Evolutionary conservation across 1,140 invertebrate genomes (phyloP).

Genomic region (Nasonia giraulti): DNA sequence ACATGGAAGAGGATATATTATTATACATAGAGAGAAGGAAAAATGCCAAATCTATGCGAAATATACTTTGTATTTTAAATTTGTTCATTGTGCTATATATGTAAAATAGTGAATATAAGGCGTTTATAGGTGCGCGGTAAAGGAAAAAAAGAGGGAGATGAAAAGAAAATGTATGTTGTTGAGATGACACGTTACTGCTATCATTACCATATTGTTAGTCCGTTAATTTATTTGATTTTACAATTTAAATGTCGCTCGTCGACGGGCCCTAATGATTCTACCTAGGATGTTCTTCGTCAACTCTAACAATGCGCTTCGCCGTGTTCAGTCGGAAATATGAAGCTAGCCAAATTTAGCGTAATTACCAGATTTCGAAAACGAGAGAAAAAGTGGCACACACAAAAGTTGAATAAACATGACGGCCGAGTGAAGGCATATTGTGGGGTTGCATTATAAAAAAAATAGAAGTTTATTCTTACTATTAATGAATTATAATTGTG

Average conservation of each 20-base stretch:
- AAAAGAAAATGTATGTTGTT: conserved; percentile 44
- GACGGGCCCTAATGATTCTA: conserved; percentile 15
- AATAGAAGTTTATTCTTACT: conserved; percentile 64
- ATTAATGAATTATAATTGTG: conserved; percentile 61
- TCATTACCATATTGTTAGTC: conserved; percentile 44
- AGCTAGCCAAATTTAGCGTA: conserved; percentile 18
- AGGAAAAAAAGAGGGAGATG: neutral
- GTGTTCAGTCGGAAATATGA: neutral
- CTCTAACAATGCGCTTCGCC: neutral
- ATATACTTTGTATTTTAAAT: conserved; percentile 49
- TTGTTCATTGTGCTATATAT: conserved; percentile 40
- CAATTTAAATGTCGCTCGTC: conserved; percentile 20
- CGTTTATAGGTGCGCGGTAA: conserved; percentile 28
- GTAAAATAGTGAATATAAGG: conserved; percentile 39
- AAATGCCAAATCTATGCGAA: conserved; percentile 43
- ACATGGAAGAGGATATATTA: conserved; percentile 25
- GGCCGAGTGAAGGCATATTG: conserved; percentile 55
- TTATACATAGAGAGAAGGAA: conserved; percentile 13
- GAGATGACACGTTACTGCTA: conserved; percentile 38
- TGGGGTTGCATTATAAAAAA: conserved; percentile 52
- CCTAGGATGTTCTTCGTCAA: conserved; percentile 8
- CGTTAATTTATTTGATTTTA: conserved; percentile 46
- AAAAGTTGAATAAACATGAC: conserved; percentile 17
- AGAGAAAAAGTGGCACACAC: neutral
- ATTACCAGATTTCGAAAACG: neutral